Conservation (phyloP, 1,140 invertebrate species). For the Mylabris phalerata region DNA sequence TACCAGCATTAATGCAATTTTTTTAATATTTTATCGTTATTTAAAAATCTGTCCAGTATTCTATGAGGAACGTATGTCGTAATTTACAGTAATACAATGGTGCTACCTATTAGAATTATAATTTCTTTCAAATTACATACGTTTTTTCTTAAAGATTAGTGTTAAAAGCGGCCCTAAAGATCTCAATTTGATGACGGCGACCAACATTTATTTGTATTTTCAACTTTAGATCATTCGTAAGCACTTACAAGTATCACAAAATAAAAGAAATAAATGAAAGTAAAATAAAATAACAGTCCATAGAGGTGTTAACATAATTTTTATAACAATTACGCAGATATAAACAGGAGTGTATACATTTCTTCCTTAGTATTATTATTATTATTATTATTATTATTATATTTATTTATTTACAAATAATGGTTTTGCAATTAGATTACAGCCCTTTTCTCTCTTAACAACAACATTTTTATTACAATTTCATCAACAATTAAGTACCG, state of each 20-base stretch:
- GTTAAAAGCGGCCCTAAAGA: neutral
- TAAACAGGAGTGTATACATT: conserved; percentile 25
- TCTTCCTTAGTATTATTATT: neutral
- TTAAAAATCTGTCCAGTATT: too few species aligned
- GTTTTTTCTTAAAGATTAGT: neutral
- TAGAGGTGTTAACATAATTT: conserved; percentile 23
- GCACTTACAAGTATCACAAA: conserved; percentile 18
- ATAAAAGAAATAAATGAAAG: conserved; percentile 1
- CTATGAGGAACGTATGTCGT: too few species aligned
- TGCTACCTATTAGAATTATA: too few species aligned
- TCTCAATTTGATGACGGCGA: neutral
- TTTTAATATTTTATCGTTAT: too few species aligned
- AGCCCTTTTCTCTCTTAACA: conserved; percentile 13
- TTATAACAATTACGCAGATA: conserved; percentile 22
- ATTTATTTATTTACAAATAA: conserved; percentile 11
- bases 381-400: conserved; percentile 7
- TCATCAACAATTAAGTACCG: conserved; percentile 9
- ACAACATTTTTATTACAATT: conserved; percentile 10
- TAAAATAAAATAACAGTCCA: conserved; percentile 26
- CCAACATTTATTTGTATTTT: neutral
- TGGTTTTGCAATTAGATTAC: conserved; percentile 15
- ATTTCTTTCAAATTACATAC: neutral
- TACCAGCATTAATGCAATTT: too few species aligned
- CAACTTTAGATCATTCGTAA: conserved; percentile 12
- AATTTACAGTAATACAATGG: too few species aligned